Evolutionary conservation across 2,113 vertebrate genomes (phyloP).

Genomic region (Thymallus thymallus): DNA sequence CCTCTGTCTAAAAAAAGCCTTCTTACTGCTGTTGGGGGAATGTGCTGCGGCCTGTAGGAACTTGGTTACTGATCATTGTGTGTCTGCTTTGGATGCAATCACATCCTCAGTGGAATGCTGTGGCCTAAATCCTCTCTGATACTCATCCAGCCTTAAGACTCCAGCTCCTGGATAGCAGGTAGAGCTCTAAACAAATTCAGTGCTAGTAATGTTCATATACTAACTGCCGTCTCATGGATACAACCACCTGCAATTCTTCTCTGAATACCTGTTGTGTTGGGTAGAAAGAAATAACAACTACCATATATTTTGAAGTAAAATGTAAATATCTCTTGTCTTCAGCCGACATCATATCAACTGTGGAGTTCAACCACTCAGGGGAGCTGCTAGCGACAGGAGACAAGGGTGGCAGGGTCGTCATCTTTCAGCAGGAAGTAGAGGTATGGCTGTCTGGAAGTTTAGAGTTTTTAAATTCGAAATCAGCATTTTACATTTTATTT

Average conservation of each 20-base stretch:
- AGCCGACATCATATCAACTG: conserved; percentile 99
- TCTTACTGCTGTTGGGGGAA: conserved; percentile 30
- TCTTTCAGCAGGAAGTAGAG: conserved; percentile 98
- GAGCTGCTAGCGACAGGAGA: conserved; percentile 97
- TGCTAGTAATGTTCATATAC: too few relatives aligned
- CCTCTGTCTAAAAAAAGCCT: conserved; percentile 26
- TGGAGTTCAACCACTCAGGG: conserved; percentile 99
- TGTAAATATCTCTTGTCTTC: too few relatives aligned
- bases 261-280: too few relatives aligned
- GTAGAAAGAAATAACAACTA: neutral
- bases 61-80: conserved; percentile 53
- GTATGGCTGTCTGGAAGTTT: conserved; percentile 59
- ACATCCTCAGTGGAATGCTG: conserved; percentile 10
- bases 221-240: too few relatives aligned
- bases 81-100: conserved; percentile 40
- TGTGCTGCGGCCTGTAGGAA: conserved; percentile 25
- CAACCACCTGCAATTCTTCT: too few relatives aligned
- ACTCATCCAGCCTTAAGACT: neutral
- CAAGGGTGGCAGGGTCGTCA: conserved; percentile 96
- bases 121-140: too few relatives aligned
- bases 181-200: neutral
- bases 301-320: too few relatives aligned
- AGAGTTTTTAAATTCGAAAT: neutral
- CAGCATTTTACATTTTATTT: neutral
- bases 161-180: conserved; percentile 11